Conservation (phyloP, 2,888 invertebrate genomes). For the Cacoxenus indagator region DNA sequence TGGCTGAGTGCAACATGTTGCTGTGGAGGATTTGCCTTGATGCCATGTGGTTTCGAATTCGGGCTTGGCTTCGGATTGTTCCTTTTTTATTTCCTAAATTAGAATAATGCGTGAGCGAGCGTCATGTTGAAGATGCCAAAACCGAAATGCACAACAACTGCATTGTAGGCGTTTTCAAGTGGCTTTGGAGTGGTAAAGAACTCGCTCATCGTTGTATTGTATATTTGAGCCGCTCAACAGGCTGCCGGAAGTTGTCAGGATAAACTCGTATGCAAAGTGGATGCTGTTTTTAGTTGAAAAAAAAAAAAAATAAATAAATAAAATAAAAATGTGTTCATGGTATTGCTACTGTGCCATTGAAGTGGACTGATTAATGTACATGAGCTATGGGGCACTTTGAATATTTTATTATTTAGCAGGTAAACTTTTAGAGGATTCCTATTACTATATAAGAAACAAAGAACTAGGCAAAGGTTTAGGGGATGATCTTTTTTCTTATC, state of each 20-base stretch:
- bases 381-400: too few relatives aligned
- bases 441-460: too few relatives aligned
- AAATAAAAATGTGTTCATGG: neutral
- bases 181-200: neutral
- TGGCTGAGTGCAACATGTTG: constrained; percentile 8
- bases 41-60: constrained; percentile 17
- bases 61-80: neutral
- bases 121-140: neutral
- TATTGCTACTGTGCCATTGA: neutral
- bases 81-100: neutral
- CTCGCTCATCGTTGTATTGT: neutral
- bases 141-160: neutral
- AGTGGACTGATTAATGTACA: too few relatives aligned
- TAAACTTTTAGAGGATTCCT: too few relatives aligned
- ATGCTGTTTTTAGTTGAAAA: neutral
- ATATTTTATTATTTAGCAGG: too few relatives aligned
- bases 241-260: constrained; percentile 11
- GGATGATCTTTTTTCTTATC: too few relatives aligned
- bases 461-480: too few relatives aligned
- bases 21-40: constrained; percentile 9
- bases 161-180: neutral
- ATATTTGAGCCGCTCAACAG: neutral
- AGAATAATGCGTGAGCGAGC: constrained; percentile 8
- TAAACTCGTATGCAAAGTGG: constrained; percentile 13
- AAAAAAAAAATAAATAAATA: neutral